Conservation (phyloP, 2,888 invertebrate genomes). For the Acheta domesticus region DNA sequence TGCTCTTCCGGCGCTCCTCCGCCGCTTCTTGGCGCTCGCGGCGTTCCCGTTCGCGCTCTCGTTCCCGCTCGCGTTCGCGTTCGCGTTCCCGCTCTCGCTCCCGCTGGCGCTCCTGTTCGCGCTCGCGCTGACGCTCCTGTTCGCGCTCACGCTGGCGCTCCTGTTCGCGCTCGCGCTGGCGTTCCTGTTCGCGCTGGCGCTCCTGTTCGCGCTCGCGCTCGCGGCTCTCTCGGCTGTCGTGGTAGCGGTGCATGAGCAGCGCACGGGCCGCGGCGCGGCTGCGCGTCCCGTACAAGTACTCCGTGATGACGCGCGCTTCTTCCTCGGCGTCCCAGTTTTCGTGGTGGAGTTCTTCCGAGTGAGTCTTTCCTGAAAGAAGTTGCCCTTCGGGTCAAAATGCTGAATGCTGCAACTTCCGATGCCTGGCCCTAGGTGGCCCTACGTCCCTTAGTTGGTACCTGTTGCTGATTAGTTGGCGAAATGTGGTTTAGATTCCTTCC, state of each 20-base stretch:
- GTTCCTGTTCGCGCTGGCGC: constrained; percentile 56
- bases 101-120: constrained; percentile 34
- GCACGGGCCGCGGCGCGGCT: constrained; percentile 54
- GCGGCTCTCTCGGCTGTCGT: constrained; percentile 20
- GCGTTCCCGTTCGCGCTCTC: constrained; percentile 54
- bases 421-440: background rate
- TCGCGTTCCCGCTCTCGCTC: constrained; percentile 52
- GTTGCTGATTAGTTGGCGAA: background rate
- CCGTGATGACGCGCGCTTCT: constrained; percentile 54
- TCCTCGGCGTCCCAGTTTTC: constrained; percentile 52
- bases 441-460: too few relatives aligned
- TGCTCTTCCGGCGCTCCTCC: constrained; percentile 5
- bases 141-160: constrained; percentile 47
- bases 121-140: constrained; percentile 24
- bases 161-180: constrained; percentile 52
- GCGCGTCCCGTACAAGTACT: constrained; percentile 55
- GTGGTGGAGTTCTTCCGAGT: constrained; percentile 47
- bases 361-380: constrained; percentile 44
- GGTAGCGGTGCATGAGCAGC: constrained; percentile 44
- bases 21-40: constrained; percentile 48
- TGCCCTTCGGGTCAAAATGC: background rate
- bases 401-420: too few relatives aligned
- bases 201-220: constrained; percentile 48
- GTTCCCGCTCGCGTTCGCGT: constrained; percentile 55
- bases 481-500: too few relatives aligned